Percentiles rank a stretch among this genome's conserved stretches.
phyloP scores from a whole-genome alignment of 1,140 invertebrate genomes.

The Magallana gigas region DNA sequence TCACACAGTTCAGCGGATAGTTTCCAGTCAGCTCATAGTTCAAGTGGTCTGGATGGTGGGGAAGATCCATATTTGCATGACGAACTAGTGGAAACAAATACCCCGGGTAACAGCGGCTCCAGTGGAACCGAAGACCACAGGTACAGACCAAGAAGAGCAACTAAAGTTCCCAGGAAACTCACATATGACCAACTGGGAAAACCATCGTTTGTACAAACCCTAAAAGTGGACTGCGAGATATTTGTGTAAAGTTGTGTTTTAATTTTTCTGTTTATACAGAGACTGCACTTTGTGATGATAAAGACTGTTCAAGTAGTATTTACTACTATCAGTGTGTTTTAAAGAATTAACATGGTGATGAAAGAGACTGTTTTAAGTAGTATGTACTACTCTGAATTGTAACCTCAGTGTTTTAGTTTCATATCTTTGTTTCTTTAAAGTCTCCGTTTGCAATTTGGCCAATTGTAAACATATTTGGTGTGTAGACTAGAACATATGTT shows the following conservation, averaged over 20 bases:
- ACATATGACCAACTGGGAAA: constrained; percentile 18
- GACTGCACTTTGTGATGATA: too few species aligned
- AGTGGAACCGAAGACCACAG: background rate
- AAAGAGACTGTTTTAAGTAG: background rate
- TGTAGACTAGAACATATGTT: too few species aligned
- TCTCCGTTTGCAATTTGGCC: background rate
- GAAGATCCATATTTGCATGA: background rate
- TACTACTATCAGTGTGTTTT: background rate
- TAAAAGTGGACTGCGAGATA: background rate
- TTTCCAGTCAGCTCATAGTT: background rate
- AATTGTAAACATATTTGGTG: background rate
- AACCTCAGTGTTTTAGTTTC: background rate
- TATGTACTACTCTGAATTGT: background rate
- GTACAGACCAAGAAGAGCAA: background rate
- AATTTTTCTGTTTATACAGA: too few species aligned
- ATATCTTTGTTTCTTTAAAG: background rate
- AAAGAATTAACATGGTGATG: background rate
- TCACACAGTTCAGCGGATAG: background rate
- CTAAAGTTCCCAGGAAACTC: background rate
- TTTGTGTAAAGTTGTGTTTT: background rate
- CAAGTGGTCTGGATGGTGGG: background rate
- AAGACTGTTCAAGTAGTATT: background rate
- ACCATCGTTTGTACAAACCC: background rate
- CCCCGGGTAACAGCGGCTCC: background rate
- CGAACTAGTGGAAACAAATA: too few species aligned